Evolutionary conservation across 2,113 vertebrate species (phyloP), one percentile per base, ranked within the genome.

Genomic region (Chionodraco myersi): DNA sequence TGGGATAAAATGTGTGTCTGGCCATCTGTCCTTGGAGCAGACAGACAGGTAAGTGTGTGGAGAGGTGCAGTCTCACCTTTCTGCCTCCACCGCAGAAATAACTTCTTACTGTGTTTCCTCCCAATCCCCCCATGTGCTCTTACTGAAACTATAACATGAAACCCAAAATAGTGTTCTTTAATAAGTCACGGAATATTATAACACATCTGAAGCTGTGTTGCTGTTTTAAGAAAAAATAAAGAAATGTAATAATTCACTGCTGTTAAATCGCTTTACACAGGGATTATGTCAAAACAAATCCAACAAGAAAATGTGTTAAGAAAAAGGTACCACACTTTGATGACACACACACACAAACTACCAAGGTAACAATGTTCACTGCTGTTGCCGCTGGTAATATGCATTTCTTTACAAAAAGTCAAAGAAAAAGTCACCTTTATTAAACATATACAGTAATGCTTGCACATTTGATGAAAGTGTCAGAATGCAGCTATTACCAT

Each of bases 11-110:
- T 75, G 80, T 86, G 72, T 77, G 87, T 88, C 84, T 71, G 86
- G 81, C 88, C 81, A 76, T 90, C 88, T 83, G 90, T 91, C 86
- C 88, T 91, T 91, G 89, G 78, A 87, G 82, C 70, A 80, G 75
- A 78, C 73, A 59, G 62, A 85, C 75, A 89, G 82, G 75, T 74
- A 82, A 83, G 66, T 53, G 58, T 54, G 67, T 70, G 80, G 79
- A 87, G 82, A 84, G 82, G 77, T 79, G 84, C 74, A 75, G 82
- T 64, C 80, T 87, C 83, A 91, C 89, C 90, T 83, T 83, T 90
- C 59, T 49, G 70, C 83, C 70, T 88, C 56, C 79, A 84, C 75
- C 72, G 81, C 74, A 84, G 68, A 72, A n/a, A 85, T 11, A 88
- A 64, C 67, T 36, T 41, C 67, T 57, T 14, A 57, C 21, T 18